A percentile compares a stretch with the other conserved stretches of the same genome.
Conservation (phyloP, 2,888 invertebrate species). For the Heliconius sara region DNA sequence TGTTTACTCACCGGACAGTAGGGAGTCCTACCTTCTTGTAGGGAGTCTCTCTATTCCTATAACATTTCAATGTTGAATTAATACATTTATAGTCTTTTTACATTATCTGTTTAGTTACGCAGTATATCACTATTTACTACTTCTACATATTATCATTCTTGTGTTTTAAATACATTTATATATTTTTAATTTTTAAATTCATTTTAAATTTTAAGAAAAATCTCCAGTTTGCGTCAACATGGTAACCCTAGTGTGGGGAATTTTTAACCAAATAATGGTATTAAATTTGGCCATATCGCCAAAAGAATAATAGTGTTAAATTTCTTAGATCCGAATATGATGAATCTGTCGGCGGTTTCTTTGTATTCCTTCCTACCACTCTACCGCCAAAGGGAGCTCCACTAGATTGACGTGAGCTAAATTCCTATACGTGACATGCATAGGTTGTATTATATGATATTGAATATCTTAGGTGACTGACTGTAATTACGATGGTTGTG, state of each 20-base stretch:
- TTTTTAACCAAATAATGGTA: conserved; percentile 71
- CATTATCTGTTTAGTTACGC: no score
- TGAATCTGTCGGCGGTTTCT: conserved; percentile 72
- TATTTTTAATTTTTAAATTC: no score
- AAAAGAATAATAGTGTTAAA: conserved; percentile 78
- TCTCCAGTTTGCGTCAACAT: conserved; percentile 9
- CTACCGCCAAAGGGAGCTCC: conserved; percentile 44
- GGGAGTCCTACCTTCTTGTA: conserved; percentile 49
- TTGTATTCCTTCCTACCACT: conserved; percentile 54
- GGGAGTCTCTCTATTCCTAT: conserved; percentile 32
- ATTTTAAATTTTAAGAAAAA: not conserved
- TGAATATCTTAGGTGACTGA: not conserved
- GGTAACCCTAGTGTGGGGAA: conserved; percentile 56
- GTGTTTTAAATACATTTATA: no score
- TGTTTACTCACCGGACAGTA: conserved; percentile 78
- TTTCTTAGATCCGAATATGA: conserved; percentile 77
- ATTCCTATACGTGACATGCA: conserved; percentile 42
- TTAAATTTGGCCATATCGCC: conserved; percentile 68
- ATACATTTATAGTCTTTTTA: not conserved
- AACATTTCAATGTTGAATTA: not conserved
- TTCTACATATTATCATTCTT: no score
- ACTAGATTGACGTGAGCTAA: conserved; percentile 34
- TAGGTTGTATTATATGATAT: not conserved
- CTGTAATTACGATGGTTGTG: not conserved
- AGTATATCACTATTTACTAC: no score